Base-by-base conservation (phyloP, 2,797 vertebrate genomes). In the Enteromius thamalakanensis region DNA sequence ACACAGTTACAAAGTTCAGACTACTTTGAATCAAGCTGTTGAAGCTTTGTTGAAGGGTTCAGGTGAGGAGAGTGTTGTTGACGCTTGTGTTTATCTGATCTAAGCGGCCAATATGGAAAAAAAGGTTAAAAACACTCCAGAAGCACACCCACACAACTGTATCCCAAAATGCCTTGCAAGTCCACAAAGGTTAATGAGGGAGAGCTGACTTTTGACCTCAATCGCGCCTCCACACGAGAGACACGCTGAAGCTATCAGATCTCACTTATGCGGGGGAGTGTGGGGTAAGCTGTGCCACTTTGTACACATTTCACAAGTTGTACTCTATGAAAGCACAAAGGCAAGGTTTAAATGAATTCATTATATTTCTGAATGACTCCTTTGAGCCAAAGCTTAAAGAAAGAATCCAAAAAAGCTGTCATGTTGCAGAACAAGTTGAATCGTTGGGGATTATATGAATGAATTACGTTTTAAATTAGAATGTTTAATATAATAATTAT, bases 91-190 rank as follows among this genome's bases (percentile, higher is more conserved):
- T 64, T 80, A 62, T 81, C 62, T 69, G 21, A 10, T 67, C 75
- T 77, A 71, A 80, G 55, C 79, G 53, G 76, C 32, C 47, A 3
- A 6, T 67, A 65, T 32, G 55, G 55, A 78, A 83, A 86, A 64
- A 86, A 71, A 80, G 76, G 37, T 75, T 62, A 76, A 83, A 80
- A 65, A 78, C 29, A 84, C 78, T 29, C 34, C 64, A 77, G 68
- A 76, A 60, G 23, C 55, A 84, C 83, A 78, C 51, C 71, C 75
- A 65, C 83, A 69, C 62, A 34, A 79, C 51, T 75, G 76, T 60
- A 75, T 85, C 74, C 47, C 83, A 79, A 64, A 81, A 72, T 82
- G 49, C 82, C 68, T 65, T 8, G 19, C 68, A 75, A 26, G 42
- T 81, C 37, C 17, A 12, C 79, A 83, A 74, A 84, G 71, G 72